Evolutionary conservation across 2,113 vertebrate species (phyloP), one percentile per base, ranked within the genome.

Genomic region (Rhizomys pruinosus): DNA sequence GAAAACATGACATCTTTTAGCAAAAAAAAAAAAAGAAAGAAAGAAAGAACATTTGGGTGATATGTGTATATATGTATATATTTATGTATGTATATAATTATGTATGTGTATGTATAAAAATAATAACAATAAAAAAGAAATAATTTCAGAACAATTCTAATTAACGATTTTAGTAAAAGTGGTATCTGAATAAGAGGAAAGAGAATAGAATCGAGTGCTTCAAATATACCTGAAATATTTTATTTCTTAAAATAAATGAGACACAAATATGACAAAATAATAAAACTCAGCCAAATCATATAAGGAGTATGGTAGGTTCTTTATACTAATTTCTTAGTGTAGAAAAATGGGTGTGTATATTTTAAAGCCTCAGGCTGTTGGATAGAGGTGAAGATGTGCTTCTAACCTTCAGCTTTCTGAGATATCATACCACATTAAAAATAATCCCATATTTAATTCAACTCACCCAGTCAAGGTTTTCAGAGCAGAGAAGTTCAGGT

Each of bases 131-230:
- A n/a, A n/a, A n/a, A n/a, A n/a, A n/a, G n/a, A n/a, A n/a, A n/a
- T n/a, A n/a, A n/a, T n/a, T n/a, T 93, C 55, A 94, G 84, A 87
- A 80, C 39, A 84, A 32, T 84, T 73, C 68, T 71, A 32, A 63
- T 72, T 52, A 90, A 80, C 4, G 74, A 76, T 84, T 93, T 72
- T 74, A 42, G 39, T 12, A 20, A 82, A 76, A 72, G 15, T 15
- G 63, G 64, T 22, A 84, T 92, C 37, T 87, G 74, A 78, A 15
- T 61, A 84, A 91, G 27, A 42, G 47, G 9, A 10, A 57, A 25
- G 37, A 5, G 25, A n/a, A 37, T 6, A 39, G 27, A 12, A 27
- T 32, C 32, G 2, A n/a, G 7, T n/a, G 27, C 20, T 95, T 81
- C 29, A 73, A 59, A 73, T 77, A 11, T 8, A 34, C 55, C 27